A percentile compares a stretch with the other conserved stretches of the same genome.
These are phyloP conservation scores for Drosophila obscura DNA, from an alignment of 1,140 invertebrate species.

Conservation along the genomic window DNA sequence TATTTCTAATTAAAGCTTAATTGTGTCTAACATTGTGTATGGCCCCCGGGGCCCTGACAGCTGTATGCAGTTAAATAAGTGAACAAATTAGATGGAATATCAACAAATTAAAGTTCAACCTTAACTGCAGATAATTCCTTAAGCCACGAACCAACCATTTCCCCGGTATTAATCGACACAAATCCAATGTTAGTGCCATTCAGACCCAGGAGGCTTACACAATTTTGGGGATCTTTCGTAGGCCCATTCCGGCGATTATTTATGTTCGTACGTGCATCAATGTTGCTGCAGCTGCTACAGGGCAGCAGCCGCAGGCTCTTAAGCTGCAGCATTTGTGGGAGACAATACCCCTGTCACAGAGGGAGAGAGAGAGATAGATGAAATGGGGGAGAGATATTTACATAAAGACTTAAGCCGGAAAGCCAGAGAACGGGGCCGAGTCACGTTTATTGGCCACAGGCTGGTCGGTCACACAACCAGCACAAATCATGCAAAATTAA, in stretches of 20 bases:
- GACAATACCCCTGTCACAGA: constrained; percentile 43
- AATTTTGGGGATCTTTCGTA: constrained; percentile 26
- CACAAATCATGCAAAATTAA: constrained; percentile 62
- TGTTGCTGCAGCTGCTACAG: constrained; percentile 53
- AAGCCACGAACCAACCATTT: neutral
- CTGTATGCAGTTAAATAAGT: constrained; percentile 7
- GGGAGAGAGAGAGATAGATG: neutral
- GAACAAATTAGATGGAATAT: constrained; percentile 2
- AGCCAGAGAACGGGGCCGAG: constrained; percentile 65
- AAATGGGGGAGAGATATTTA: constrained; percentile 51
- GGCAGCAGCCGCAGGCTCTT: too few species aligned
- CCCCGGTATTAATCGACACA: neutral
- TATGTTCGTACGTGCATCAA: constrained; percentile 46
- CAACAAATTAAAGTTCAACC: constrained; percentile 19
- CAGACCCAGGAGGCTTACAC: constrained; percentile 14
- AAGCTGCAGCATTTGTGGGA: constrained; percentile 50
- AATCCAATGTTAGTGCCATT: constrained; percentile 34
- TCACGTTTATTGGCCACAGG: constrained; percentile 74
- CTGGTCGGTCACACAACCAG: constrained; percentile 37
- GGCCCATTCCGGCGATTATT: constrained; percentile 31
- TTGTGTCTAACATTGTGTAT: constrained; percentile 44
- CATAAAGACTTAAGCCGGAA: constrained; percentile 59
- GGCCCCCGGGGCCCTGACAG: neutral
- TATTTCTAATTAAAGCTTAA: constrained; percentile 74
- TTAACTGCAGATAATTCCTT: neutral